phyloP scores from a whole-genome alignment of 2,888 invertebrate species.

The Agrotis ipsilon region DNA sequence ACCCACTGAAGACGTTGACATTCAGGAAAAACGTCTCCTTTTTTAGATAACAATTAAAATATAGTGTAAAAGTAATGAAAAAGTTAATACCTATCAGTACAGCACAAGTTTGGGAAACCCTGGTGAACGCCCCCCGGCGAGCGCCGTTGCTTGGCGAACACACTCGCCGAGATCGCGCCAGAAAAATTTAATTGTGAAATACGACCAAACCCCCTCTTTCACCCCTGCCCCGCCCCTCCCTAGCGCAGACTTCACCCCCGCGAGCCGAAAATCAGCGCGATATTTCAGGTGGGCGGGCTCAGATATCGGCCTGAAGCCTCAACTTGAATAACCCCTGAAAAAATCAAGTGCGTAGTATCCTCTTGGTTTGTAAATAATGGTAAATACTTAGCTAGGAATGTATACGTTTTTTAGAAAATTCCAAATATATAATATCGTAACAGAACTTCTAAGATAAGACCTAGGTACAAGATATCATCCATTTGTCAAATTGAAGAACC shows the following conservation, averaged over 20 bases:
- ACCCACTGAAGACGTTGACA: too few relatives aligned
- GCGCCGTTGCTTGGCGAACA: constrained; percentile 84
- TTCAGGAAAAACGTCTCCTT: too few relatives aligned
- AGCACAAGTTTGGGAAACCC: constrained; percentile 74
- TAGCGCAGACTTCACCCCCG: constrained; percentile 53
- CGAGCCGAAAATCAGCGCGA: constrained; percentile 55
- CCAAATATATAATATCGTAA: not conserved
- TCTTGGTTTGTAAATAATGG: not conserved
- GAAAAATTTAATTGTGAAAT: constrained; percentile 90
- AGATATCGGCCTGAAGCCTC: constrained; percentile 24
- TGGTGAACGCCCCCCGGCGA: constrained; percentile 73
- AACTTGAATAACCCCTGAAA: constrained; percentile 32
- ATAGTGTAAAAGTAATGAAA: not conserved
- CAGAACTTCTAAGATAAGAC: not conserved
- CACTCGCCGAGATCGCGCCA: constrained; percentile 85
- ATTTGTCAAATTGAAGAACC: not conserved
- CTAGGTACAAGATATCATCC: not conserved
- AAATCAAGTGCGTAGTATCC: constrained; percentile 19
- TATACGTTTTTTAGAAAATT: not conserved
- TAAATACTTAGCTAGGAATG: not conserved
- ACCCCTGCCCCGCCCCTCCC: constrained; percentile 52
- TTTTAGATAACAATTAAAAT: too few relatives aligned
- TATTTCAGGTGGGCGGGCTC: constrained; percentile 68
- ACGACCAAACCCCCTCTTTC: constrained; percentile 74
- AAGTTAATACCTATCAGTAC: not conserved